phyloP scores from a whole-genome alignment of 1,140 invertebrate species.

The Aphis gossypii region DNA sequence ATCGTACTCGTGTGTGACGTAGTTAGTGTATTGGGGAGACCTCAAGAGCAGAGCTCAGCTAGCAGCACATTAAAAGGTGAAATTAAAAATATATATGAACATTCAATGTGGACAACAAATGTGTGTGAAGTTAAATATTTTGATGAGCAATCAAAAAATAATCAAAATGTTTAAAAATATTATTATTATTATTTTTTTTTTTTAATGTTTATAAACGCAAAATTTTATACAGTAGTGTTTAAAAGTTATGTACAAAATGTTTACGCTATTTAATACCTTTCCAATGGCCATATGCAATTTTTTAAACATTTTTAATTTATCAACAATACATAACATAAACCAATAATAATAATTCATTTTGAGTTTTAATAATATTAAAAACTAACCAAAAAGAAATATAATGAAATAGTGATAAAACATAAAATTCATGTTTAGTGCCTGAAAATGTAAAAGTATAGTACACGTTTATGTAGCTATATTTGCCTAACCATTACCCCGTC shows the following conservation, averaged over 20 bases:
- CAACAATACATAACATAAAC: not conserved
- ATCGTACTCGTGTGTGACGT: conserved; percentile 51
- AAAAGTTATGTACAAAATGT: not conserved
- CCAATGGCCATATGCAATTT: not conserved
- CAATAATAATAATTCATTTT: not conserved
- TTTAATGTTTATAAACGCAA: not conserved
- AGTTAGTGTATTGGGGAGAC: conserved; percentile 44
- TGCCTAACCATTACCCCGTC: conserved; percentile 21
- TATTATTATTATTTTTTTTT: not conserved
- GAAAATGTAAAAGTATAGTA: not conserved
- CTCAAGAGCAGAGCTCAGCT: not conserved
- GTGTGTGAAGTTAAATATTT: not conserved
- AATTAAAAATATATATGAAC: not conserved
- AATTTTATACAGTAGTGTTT: not conserved
- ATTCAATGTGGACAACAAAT: not conserved
- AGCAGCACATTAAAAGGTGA: conserved; percentile 35
- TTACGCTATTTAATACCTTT: not conserved
- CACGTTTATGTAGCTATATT: not conserved
- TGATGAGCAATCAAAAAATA: not conserved
- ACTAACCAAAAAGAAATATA: not conserved
- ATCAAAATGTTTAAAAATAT: not conserved
- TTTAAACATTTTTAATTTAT: not conserved
- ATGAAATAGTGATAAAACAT: not conserved
- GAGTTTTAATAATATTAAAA: not conserved
- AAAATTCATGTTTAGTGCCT: not conserved